A percentile compares a stretch with the other conserved stretches of the same genome.
Conservation (phyloP, 2,797 vertebrate species). For the Fratercula arctica region DNA sequence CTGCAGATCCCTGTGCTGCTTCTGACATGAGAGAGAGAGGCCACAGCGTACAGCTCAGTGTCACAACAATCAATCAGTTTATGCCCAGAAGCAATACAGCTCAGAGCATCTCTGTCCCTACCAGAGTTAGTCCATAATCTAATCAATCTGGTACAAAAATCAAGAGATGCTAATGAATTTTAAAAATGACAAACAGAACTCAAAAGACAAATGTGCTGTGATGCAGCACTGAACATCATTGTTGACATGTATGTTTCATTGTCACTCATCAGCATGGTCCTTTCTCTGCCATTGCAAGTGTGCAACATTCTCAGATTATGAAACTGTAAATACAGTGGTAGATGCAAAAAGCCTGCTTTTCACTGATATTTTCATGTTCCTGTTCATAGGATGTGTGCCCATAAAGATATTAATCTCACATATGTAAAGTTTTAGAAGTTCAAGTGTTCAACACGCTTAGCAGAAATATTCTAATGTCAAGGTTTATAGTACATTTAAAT, state of each 20-base stretch:
- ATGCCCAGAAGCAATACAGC: not conserved
- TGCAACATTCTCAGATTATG: not conserved
- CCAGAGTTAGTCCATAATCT: not conserved
- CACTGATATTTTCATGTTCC: not conserved
- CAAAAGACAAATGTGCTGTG: not conserved
- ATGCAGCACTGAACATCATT: not conserved
- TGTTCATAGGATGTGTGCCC: not conserved
- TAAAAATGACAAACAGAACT: not conserved
- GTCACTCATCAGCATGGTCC: not conserved
- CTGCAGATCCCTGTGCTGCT: not conserved
- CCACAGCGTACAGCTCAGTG: not conserved
- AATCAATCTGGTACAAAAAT: not conserved
- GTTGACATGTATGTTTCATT: not conserved
- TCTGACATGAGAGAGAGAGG: not conserved
- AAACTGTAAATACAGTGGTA: not conserved
- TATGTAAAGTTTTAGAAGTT: not conserved
- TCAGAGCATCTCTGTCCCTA: not conserved
- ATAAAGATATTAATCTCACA: not conserved
- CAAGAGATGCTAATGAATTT: not conserved
- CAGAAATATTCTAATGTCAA: not conserved
- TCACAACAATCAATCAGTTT: not conserved
- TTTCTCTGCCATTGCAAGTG: not conserved
- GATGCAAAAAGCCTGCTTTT: not conserved
- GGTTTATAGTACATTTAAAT: not conserved
- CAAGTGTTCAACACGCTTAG: not conserved